Conservation (phyloP, 2,113 vertebrate genomes). For the Lophius piscatorius region DNA sequence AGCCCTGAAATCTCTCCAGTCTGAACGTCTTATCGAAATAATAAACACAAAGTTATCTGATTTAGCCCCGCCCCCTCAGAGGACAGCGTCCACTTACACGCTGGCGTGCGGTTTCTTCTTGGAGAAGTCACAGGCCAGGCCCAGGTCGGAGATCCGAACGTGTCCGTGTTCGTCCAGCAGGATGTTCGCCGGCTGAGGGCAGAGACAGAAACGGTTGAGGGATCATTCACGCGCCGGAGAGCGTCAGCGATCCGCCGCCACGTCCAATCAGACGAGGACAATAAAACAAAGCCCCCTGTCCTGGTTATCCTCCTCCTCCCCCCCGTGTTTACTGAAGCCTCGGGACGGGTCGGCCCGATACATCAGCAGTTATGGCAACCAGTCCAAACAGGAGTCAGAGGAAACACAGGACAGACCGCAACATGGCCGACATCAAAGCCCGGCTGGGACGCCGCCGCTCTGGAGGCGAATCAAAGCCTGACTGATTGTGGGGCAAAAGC, state of each 20-base stretch:
- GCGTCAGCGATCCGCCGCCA: no score
- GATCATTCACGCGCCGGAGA: no score
- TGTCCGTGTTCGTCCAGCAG: constrained; percentile 95
- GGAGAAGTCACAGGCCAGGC: constrained; percentile 97
- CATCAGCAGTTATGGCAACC: constrained; percentile 63
- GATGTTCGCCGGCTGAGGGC: constrained; percentile 92
- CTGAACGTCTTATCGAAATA: no score
- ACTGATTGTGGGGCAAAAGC: no score
- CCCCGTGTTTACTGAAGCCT: constrained; percentile 50
- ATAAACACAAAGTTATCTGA: no score
- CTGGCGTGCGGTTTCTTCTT: constrained; percentile 99
- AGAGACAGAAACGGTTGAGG: constrained; percentile 24
- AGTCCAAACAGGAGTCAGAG: constrained; percentile 60
- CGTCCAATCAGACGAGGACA: no score
- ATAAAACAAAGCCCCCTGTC: constrained; percentile 30
- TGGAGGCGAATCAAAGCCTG: no score
- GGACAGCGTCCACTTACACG: constrained; percentile 83
- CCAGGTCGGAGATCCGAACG: constrained; percentile 95
- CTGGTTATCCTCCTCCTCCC: constrained; percentile 49
- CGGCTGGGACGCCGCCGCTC: no score
- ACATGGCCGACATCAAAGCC: constrained; percentile 4
- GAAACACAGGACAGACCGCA: constrained; percentile 28
- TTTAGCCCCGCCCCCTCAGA: neutral
- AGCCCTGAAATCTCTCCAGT: no score
- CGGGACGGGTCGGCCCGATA: constrained; percentile 49